Base-by-base conservation (phyloP, 1,140 invertebrate species). In the Drosophila setifemur region DNA sequence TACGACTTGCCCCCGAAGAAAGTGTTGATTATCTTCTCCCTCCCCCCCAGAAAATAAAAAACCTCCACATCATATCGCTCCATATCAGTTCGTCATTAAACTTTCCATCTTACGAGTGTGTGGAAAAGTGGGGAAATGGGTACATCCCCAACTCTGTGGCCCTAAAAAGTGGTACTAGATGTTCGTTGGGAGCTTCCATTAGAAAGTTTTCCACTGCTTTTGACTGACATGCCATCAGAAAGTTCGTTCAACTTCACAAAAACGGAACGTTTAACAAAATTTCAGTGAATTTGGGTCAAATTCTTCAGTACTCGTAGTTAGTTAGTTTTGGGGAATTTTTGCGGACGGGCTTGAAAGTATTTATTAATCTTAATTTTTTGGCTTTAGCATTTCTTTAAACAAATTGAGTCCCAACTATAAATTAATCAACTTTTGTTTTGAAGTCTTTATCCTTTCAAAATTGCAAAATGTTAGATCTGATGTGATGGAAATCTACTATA, bases 171-270 rank as follows among this genome's bases (percentile, higher is more conserved):
- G 6, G 16, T n/a, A 29, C 5, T 25, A 14, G 26, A 39, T 14
- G 45, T 25, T 9, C 12, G n/a, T 19, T 11, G 18, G 12, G 18
- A 12, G 44, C 33, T 29, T 19, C 29, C n/a, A 16, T 12, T 35
- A 43, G 28, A 66, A 49, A 50, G 61, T 66, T 57, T 28, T 28
- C 9, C 50, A 26, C 3, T 11, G 28, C 40, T 8, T 55, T 48
- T 53, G 50, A 67, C 39, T 61, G 40, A 52, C 72, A 76, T 72
- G 77, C 76, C 66, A 73, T 42, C 60, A 2, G 12, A 31, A 45
- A 63, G 79, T 83, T 83, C 74, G 40, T 83, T 83, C 74, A 83
- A 77, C 69, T 55, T 57, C 11, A 28, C 66, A 55, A 57, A 33
- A 42, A 47, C 43, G 50, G 33, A 77, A 49, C 67, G 66, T 77